A percentile compares a stretch with the other conserved stretches of the same genome.
These are phyloP conservation scores for human DNA, from an alignment of 2,113 vertebrate species.

Conservation along the genomic window DNA sequence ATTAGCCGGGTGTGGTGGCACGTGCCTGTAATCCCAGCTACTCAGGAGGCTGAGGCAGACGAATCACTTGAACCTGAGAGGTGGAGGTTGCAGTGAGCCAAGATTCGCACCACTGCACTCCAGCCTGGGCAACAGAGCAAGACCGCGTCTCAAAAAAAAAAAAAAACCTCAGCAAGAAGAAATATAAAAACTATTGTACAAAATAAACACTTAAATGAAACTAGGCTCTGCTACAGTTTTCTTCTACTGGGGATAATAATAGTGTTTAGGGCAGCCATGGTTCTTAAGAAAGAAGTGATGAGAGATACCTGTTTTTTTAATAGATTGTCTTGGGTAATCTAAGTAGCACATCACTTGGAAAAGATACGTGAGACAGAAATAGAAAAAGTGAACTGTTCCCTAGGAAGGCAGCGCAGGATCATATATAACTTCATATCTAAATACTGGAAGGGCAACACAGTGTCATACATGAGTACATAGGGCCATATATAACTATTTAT, in stretches of 20 bases:
- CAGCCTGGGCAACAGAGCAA: too few species aligned
- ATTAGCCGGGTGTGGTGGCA: too few species aligned
- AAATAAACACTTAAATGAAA: constrained; percentile 25
- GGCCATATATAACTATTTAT: neutral
- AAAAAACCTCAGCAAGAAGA: neutral
- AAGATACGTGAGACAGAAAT: neutral
- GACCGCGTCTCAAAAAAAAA: too few species aligned
- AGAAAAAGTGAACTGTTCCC: neutral
- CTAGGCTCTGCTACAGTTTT: neutral
- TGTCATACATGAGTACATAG: neutral
- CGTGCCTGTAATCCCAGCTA: too few species aligned
- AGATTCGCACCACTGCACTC: too few species aligned
- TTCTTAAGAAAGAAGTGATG: neutral
- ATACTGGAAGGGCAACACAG: neutral
- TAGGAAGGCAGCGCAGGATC: neutral
- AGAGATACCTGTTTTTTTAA: neutral
- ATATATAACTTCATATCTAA: neutral
- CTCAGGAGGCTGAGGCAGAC: too few species aligned
- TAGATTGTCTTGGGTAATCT: neutral
- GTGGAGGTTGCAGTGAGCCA: too few species aligned
- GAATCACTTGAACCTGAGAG: too few species aligned
- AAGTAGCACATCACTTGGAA: neutral
- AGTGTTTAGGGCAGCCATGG: neutral
- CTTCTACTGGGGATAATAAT: neutral
- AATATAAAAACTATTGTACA: neutral